Conservation (phyloP, 2,888 invertebrate genomes). For the Abrostola triplasia region DNA sequence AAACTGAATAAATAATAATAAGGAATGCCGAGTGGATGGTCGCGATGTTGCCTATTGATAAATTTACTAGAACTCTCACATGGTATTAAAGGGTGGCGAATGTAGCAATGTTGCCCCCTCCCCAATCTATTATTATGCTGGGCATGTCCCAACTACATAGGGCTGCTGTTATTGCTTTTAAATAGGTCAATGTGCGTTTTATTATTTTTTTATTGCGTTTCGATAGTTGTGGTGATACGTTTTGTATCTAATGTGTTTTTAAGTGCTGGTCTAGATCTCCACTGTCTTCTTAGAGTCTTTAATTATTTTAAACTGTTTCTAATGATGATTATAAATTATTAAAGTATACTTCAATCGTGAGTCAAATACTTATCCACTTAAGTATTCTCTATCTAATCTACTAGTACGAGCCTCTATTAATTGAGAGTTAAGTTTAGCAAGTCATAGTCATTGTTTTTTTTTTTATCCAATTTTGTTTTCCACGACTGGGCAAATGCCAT, state of each 20-base stretch:
- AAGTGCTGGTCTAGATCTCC: too few relatives aligned
- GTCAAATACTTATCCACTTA: too few relatives aligned
- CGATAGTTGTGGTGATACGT: background rate
- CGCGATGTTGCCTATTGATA: slow-evolving; percentile 86
- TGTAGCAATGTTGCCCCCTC: slow-evolving; percentile 71
- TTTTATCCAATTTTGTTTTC: too few relatives aligned
- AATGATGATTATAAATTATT: too few relatives aligned
- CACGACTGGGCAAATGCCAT: too few relatives aligned
- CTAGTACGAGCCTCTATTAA: too few relatives aligned
- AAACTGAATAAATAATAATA: slow-evolving; percentile 81
- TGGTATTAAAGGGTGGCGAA: slow-evolving; percentile 82
- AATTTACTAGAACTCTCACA: slow-evolving; percentile 84
- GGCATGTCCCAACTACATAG: slow-evolving; percentile 81
- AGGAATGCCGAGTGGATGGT: slow-evolving; percentile 68
- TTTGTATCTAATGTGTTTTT: background rate
- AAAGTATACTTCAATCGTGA: too few relatives aligned
- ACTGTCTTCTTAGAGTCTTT: too few relatives aligned
- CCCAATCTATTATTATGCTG: slow-evolving; percentile 86
- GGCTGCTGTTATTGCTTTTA: slow-evolving; percentile 61
- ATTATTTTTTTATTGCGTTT: slow-evolving; percentile 1
- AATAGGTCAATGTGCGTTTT: slow-evolving; percentile 15
- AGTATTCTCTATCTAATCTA: too few relatives aligned
- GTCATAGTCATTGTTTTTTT: too few relatives aligned
- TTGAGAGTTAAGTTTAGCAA: too few relatives aligned
- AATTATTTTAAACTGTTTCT: too few relatives aligned